Conservation (phyloP, 2,113 vertebrate genomes). For the Rutilus rutilus region DNA sequence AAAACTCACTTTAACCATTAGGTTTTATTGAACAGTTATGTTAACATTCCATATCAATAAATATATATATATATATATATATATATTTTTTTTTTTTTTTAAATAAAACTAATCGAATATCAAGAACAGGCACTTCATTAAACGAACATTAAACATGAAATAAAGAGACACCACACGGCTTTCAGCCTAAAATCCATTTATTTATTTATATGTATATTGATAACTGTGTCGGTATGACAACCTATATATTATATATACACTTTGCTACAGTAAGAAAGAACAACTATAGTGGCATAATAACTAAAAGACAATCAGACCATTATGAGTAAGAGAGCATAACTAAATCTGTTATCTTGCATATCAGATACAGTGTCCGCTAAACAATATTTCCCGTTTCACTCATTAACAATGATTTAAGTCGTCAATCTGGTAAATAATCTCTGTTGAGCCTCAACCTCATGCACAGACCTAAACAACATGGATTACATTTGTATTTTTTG, state of each 20-base stretch:
- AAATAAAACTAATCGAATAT: neutral
- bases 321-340: slow-evolving; percentile 61
- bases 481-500: neutral
- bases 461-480: slow-evolving; percentile 10
- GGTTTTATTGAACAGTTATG: neutral
- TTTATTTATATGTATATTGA: slow-evolving; percentile 37
- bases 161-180: neutral
- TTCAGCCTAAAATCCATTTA: slow-evolving; percentile 54
- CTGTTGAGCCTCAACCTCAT: neutral
- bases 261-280: slow-evolving; percentile 74
- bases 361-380: slow-evolving; percentile 34
- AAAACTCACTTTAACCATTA: neutral
- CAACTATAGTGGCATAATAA: slow-evolving; percentile 67
- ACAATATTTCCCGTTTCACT: neutral
- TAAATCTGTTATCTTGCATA: slow-evolving; percentile 54
- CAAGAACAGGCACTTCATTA: neutral
- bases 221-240: slow-evolving; percentile 36
- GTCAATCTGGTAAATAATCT: neutral
- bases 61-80: neutral
- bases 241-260: slow-evolving; percentile 67
- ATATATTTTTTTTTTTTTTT: neutral
- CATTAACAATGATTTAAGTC: neutral
- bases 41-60: neutral
- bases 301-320: slow-evolving; percentile 64
- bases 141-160: neutral